Conservation (phyloP, 2,888 invertebrate genomes). For the Cosmopolites sordidus region DNA sequence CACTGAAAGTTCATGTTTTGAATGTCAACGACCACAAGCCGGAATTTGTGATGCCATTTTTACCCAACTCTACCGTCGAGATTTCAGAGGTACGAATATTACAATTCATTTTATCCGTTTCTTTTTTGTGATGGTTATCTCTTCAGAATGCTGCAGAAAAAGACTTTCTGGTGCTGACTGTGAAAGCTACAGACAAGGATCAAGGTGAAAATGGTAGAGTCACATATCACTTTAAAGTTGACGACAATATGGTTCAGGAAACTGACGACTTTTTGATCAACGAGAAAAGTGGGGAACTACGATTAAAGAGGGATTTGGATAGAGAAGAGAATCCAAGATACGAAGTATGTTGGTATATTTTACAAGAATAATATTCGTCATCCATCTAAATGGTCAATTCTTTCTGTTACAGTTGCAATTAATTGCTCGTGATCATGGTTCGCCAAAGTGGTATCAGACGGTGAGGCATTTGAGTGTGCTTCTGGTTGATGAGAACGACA, state of each 20-base stretch:
- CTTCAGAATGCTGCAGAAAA: slow-evolving; percentile 67
- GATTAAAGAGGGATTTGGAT: slow-evolving; percentile 74
- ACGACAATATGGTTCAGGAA: slow-evolving; percentile 63
- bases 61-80: slow-evolving; percentile 71
- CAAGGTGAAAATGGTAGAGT: slow-evolving; percentile 78
- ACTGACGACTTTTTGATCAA: slow-evolving; percentile 81
- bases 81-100: slow-evolving; percentile 82
- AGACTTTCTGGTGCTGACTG: slow-evolving; percentile 73
- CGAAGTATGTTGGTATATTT: slow-evolving; percentile 48
- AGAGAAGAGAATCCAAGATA: slow-evolving; percentile 67
- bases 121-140: too few species aligned
- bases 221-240: slow-evolving; percentile 77
- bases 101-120: too few species aligned
- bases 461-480: slow-evolving; percentile 69
- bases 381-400: background rate
- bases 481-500: slow-evolving; percentile 77
- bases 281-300: slow-evolving; percentile 71
- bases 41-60: slow-evolving; percentile 71
- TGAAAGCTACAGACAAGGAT: slow-evolving; percentile 79
- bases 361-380: background rate
- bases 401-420: slow-evolving; percentile 59
- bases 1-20: slow-evolving; percentile 71
- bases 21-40: slow-evolving; percentile 82
- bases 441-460: slow-evolving; percentile 74
- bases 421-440: slow-evolving; percentile 79